A percentile compares a stretch with the other conserved stretches of the same genome.
These are phyloP conservation scores for Epirrhoe tristata DNA, from an alignment of 2,888 invertebrate genomes.

Conservation along the genomic window DNA sequence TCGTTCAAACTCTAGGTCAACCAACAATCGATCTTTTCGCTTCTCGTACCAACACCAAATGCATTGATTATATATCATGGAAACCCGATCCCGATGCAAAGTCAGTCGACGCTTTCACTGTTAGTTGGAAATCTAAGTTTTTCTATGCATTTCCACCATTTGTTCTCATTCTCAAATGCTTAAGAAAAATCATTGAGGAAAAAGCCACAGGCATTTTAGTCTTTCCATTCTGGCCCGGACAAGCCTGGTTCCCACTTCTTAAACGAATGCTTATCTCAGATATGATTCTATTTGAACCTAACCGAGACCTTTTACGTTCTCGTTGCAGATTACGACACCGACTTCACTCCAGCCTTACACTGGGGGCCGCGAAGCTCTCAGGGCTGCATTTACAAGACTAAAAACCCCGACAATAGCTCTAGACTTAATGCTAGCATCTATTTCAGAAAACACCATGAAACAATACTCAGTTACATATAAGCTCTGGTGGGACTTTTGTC, in stretches of 20 bases:
- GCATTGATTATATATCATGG: slow-evolving; percentile 12
- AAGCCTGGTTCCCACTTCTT: slow-evolving; percentile 34
- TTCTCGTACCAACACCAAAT: slow-evolving; percentile 20
- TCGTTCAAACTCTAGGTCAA: slow-evolving; percentile 16
- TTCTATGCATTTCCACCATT: slow-evolving; percentile 30
- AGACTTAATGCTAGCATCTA: slow-evolving; percentile 27
- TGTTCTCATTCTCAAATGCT: slow-evolving; percentile 23
- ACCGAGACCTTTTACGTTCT: slow-evolving; percentile 19
- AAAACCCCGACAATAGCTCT: slow-evolving; percentile 10
- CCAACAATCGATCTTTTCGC: slow-evolving; percentile 18
- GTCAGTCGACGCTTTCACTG: slow-evolving; percentile 18
- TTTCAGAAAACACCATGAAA: slow-evolving; percentile 33
- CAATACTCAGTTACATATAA: slow-evolving; percentile 34
- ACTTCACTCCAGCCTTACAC: slow-evolving; percentile 26
- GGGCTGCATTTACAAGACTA: slow-evolving; percentile 19
- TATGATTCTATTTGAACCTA: slow-evolving; percentile 19
- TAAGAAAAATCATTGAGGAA: slow-evolving; percentile 30
- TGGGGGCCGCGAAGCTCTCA: slow-evolving; percentile 30
- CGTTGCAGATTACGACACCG: slow-evolving; percentile 29
- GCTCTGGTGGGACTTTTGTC: slow-evolving; percentile 40
- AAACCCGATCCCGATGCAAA: slow-evolving; percentile 15
- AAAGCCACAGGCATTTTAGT: slow-evolving; percentile 34
- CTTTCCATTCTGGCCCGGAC: slow-evolving; percentile 35
- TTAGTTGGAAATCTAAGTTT: slow-evolving; percentile 7
- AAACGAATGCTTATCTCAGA: slow-evolving; percentile 16